phyloP scores from a whole-genome alignment of 2,888 invertebrate genomes.

The Cantharis flavilabris region DNA sequence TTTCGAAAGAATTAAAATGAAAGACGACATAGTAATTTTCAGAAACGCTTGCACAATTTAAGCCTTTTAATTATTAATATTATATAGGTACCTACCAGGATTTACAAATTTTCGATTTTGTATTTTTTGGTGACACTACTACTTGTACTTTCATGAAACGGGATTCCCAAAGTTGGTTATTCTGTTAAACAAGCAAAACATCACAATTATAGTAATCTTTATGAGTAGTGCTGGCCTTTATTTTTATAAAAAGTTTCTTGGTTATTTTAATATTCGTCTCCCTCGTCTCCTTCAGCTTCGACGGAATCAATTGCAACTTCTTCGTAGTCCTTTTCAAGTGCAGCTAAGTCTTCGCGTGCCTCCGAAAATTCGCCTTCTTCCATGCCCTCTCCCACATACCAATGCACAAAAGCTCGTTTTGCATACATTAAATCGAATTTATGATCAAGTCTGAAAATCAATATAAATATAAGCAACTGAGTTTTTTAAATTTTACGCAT shows the following conservation, averaged over 20 bases:
- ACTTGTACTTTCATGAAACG: background rate
- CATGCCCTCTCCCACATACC: conserved; percentile 90
- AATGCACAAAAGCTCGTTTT: conserved; percentile 94
- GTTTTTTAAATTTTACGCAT: too few species aligned
- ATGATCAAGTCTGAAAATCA: conserved; percentile 74
- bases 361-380: conserved; percentile 87
- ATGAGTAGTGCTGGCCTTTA: background rate
- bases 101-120: too few species aligned
- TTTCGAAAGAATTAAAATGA: too few species aligned
- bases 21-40: too few species aligned
- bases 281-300: conserved; percentile 70
- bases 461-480: background rate
- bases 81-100: too few species aligned
- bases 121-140: too few species aligned
- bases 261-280: conserved; percentile 66
- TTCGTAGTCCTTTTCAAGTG: conserved; percentile 79
- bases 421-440: conserved; percentile 97
- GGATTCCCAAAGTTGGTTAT: background rate
- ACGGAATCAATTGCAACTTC: conserved; percentile 79
- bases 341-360: conserved; percentile 83
- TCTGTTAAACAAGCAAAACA: background rate
- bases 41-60: too few species aligned
- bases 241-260: conserved; percentile 24
- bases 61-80: too few species aligned
- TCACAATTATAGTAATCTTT: background rate